Conservation (phyloP, 2,888 invertebrate species). For the Cheilosia vulpina region DNA sequence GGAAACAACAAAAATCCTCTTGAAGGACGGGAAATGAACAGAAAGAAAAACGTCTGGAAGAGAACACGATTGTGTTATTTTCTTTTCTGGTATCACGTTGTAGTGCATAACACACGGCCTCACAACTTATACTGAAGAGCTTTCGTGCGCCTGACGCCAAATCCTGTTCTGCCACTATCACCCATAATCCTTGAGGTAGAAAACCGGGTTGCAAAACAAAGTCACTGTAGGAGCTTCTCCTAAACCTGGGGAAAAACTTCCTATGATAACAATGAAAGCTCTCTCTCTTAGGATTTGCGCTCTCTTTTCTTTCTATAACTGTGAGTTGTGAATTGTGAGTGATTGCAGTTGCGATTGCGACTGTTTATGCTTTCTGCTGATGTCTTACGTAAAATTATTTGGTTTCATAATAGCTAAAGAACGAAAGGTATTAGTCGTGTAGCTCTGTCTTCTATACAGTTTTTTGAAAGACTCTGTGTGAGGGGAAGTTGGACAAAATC, state of each 20-base stretch:
- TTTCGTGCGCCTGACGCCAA: slow-evolving; percentile 70
- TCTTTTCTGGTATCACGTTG: slow-evolving; percentile 55
- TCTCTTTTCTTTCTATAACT: background rate
- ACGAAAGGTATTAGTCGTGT: background rate
- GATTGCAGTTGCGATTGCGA: background rate
- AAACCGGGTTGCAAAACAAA: slow-evolving; percentile 43
- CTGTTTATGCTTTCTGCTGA: background rate
- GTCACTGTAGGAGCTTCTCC: slow-evolving; percentile 22
- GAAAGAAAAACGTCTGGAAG: slow-evolving; percentile 31
- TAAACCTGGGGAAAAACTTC: slow-evolving; percentile 49
- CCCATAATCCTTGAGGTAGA: slow-evolving; percentile 56
- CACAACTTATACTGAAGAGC: slow-evolving; percentile 73
- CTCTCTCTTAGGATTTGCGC: background rate
- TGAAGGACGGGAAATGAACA: slow-evolving; percentile 47
- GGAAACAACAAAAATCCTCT: slow-evolving; percentile 49
- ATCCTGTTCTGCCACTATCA: slow-evolving; percentile 36
- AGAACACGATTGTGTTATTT: slow-evolving; percentile 29
- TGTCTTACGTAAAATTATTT: slow-evolving; percentile 65
- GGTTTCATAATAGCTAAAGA: slow-evolving; percentile 62
- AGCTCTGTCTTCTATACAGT: background rate
- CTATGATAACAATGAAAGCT: slow-evolving; percentile 58
- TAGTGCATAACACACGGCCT: slow-evolving; percentile 71
- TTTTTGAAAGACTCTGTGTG: slow-evolving; percentile 10
- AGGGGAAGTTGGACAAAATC: slow-evolving; percentile 3
- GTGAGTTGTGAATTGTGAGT: no score